Conservation (phyloP, 2,888 invertebrate species). For the Shargacucullia verbasci region DNA sequence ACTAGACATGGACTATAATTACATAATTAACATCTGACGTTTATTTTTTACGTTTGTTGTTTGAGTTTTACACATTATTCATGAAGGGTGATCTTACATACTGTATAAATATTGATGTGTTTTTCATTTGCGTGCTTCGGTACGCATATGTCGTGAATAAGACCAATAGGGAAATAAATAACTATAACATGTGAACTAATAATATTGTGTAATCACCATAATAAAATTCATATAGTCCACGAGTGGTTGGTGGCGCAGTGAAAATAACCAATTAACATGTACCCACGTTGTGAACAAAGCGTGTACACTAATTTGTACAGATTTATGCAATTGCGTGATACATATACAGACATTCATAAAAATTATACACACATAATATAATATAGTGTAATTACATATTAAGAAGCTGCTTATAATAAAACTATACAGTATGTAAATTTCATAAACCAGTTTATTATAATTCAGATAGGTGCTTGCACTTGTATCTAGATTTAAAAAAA, state of each 20-base stretch:
- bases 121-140: slow-evolving; percentile 59
- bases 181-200: slow-evolving; percentile 68
- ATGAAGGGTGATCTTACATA: slow-evolving; percentile 17
- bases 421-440: slow-evolving; percentile 13
- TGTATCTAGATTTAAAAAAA: too few species aligned
- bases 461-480: too few species aligned
- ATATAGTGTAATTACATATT: slow-evolving; percentile 29
- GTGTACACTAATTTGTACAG: slow-evolving; percentile 60
- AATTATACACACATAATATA: slow-evolving; percentile 13
- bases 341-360: slow-evolving; percentile 49
- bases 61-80: slow-evolving; percentile 18
- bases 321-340: slow-evolving; percentile 70
- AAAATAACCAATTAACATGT: slow-evolving; percentile 63
- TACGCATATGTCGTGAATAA: slow-evolving; percentile 32
- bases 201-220: slow-evolving; percentile 62
- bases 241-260: slow-evolving; percentile 74
- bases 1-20: slow-evolving; percentile 23
- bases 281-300: slow-evolving; percentile 60
- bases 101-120: slow-evolving; percentile 46
- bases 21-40: slow-evolving; percentile 37
- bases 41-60: slow-evolving; percentile 9
- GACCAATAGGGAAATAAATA: slow-evolving; percentile 57
- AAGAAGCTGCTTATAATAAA: slow-evolving; percentile 20
- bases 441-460: background rate
- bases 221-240: slow-evolving; percentile 78